Conservation (phyloP, 1,140 invertebrate genomes). For the Brachionus paranguensis region DNA sequence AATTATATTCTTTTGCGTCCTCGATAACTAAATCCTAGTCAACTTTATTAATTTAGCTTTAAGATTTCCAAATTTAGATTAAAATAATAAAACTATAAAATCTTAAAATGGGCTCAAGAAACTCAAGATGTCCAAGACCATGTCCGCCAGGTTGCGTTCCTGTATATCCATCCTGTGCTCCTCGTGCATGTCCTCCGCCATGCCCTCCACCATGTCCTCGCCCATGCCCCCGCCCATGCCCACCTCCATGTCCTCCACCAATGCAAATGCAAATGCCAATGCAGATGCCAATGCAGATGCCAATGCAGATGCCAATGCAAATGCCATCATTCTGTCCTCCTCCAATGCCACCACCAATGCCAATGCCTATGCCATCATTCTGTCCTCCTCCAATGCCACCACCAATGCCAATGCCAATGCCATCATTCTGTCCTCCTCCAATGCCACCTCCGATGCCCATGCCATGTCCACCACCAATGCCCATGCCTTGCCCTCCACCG, state of each 20-base stretch:
- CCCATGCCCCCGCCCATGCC: not conserved
- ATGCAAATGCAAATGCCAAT: not conserved
- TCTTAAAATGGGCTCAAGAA: constrained; percentile 39
- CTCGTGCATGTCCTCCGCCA: not conserved
- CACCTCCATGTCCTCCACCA: not conserved
- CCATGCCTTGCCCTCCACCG: not conserved
- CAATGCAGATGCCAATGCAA: not conserved
- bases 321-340: not conserved
- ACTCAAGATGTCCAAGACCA: constrained; percentile 33
- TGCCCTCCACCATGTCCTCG: not conserved
- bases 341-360: not conserved
- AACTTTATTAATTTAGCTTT: not conserved
- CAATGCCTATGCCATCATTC: not conserved
- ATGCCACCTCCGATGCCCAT: not conserved
- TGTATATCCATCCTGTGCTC: not conserved
- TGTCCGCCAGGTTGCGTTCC: constrained; percentile 38
- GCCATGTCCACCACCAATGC: not conserved
- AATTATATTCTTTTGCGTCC: too few relatives aligned
- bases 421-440: not conserved
- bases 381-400: not conserved
- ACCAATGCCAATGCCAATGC: not conserved
- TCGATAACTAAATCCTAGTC: not conserved
- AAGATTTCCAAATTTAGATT: not conserved
- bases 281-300: constrained; percentile 16
- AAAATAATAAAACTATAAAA: not conserved